Percentiles rank a stretch among this genome's conserved stretches.
phyloP scores from a whole-genome alignment of 2,888 invertebrate genomes.

The Drosophila leonis region DNA sequence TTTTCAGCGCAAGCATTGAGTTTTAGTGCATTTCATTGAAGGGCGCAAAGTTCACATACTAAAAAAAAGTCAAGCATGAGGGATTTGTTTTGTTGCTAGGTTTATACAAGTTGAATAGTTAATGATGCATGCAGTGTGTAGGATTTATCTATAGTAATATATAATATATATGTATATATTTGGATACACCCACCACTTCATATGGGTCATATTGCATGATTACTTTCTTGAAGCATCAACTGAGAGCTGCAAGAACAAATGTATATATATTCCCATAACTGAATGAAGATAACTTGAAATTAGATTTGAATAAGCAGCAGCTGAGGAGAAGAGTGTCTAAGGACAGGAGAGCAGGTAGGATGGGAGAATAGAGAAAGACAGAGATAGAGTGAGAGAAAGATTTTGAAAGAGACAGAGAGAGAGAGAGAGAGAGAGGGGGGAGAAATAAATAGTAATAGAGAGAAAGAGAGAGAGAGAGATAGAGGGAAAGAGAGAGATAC shows the following conservation, averaged over 20 bases:
- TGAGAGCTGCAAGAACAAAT: neutral
- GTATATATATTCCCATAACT: neutral
- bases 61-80: neutral
- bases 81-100: neutral
- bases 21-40: neutral
- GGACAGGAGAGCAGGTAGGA: too few relatives aligned
- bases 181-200: too few relatives aligned
- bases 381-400: too few relatives aligned
- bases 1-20: neutral
- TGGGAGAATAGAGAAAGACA: too few relatives aligned
- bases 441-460: too few relatives aligned
- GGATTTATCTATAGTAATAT: neutral
- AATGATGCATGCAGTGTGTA: neutral
- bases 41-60: constrained; percentile 9
- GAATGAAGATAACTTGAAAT: too few relatives aligned
- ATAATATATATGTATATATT: neutral
- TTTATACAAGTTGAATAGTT: constrained; percentile 3
- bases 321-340: too few relatives aligned
- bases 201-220: neutral
- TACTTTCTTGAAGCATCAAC: neutral
- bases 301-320: too few relatives aligned
- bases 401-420: too few relatives aligned
- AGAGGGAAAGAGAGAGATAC: too few relatives aligned
- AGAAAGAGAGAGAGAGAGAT: too few relatives aligned
- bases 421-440: too few relatives aligned